These are phyloP conservation scores for Poeciliopsis retropinna DNA, from an alignment of 2,113 vertebrate genomes.

Conservation along the genomic window DNA sequence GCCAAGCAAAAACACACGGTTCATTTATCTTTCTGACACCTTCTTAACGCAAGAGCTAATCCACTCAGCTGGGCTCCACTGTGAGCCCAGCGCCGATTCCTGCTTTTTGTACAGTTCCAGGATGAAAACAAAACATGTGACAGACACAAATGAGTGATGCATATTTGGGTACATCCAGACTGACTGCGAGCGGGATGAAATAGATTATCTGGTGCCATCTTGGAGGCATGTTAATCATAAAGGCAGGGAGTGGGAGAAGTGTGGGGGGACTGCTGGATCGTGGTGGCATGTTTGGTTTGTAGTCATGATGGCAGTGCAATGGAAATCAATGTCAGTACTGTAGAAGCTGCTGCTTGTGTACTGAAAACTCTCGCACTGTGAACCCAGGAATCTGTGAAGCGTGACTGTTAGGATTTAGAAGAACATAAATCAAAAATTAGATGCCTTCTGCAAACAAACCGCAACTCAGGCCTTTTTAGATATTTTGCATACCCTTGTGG, in stretches of 20 bases:
- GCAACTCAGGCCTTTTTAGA: conserved; percentile 19
- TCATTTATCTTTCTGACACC: conserved; percentile 78
- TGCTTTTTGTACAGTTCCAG: conserved; percentile 1
- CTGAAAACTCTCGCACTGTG: conserved; percentile 6
- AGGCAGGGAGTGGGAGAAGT: conserved; percentile 24
- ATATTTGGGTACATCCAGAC: background rate
- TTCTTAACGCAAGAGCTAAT: conserved; percentile 71
- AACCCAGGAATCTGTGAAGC: conserved; percentile 6
- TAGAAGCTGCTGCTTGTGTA: conserved; percentile 21
- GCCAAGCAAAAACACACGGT: conserved; percentile 43
- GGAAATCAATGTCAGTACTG: conserved; percentile 61
- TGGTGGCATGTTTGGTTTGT: conserved; percentile 39
- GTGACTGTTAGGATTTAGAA: background rate
- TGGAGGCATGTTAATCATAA: conserved; percentile 38
- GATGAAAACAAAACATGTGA: background rate
- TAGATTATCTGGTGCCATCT: conserved; percentile 36
- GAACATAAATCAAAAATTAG: background rate
- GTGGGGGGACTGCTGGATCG: conserved; percentile 8
- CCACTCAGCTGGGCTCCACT: conserved; percentile 58
- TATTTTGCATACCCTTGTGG: conserved; percentile 20
- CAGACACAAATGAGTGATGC: background rate
- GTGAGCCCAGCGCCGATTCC: conserved; percentile 9
- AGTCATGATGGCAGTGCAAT: conserved; percentile 43
- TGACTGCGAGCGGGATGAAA: conserved; percentile 13
- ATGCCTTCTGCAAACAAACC: conserved; percentile 10